Base-by-base conservation (phyloP, 2,888 invertebrate genomes). In the Argyresthia albistria region DNA sequence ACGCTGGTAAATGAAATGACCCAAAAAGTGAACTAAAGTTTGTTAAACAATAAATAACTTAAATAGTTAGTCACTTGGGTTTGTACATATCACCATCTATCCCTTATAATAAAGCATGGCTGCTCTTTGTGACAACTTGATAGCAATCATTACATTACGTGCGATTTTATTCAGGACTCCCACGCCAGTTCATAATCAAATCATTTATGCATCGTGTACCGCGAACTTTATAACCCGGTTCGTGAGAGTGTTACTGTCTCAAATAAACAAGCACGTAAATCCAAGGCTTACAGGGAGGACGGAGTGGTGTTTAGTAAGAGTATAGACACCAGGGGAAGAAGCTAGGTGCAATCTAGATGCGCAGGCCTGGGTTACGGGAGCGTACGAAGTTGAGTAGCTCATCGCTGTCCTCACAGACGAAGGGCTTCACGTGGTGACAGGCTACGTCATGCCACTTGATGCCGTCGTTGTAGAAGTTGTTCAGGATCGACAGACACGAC, bases 371-470 rank as follows among this genome's bases (percentile, higher is more conserved):
- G 84, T 96, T 96, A 76, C 96, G 93, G 54, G 95, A 95, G 67
- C 95, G 93, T 55, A 96, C 96, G 78, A 96, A 96, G 89, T 95
- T 95, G 69, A 96, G 89, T 15, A 96, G 90, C 76, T 95, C 95
- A 67, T 96, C 96, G 74, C 95, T 95, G 88, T 96, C 96, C 79
- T 96, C 96, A 76, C 96, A 96, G 35, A 96, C 95, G 88, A 95
- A 94, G 35, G 95, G 94, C 81, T 95, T 95, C 60, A 94, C 89
- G 78, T 95, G 95, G 75, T 95, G 94, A 73, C 95, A 95, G 60
- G 95, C 95, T 39, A 95, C 95, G 72, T 95, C 95, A 87, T 95
- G 95, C 95, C 94, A 95, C 77, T 94, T 94, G 69, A 94, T 88
- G 57, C 95, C 95, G 70, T 95, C 95, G 71, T 93, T 94, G 90